phyloP scores from a whole-genome alignment of 2,113 vertebrate genomes.

The Columba janthina region DNA sequence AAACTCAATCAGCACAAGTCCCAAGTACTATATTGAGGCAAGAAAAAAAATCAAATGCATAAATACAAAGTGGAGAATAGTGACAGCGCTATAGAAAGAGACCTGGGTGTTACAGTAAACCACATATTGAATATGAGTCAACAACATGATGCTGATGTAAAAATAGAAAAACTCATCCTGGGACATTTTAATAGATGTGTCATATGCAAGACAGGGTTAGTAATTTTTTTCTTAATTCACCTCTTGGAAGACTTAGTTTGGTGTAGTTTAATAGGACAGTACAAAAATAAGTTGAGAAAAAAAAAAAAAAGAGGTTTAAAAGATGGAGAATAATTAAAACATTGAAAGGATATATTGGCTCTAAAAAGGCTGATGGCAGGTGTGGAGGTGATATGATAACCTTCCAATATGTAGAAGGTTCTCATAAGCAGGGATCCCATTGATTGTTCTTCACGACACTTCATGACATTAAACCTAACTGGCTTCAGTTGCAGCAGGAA shows the following conservation, averaged over 20 bases:
- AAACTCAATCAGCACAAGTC: not conserved
- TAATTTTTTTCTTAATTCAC: not conserved
- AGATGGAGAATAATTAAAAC: not conserved
- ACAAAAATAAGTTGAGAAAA: not conserved
- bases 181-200: not conserved
- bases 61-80: not conserved
- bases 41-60: constrained; percentile 1
- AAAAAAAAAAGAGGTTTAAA: not conserved
- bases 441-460: not conserved
- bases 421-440: not conserved
- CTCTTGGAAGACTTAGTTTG: not conserved
- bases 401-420: not conserved
- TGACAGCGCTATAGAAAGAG: not conserved
- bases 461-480: not conserved
- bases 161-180: not conserved
- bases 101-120: not conserved
- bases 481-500: not conserved
- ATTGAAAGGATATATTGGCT: not conserved
- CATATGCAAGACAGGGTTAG: not conserved
- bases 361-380: not conserved
- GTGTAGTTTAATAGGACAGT: not conserved
- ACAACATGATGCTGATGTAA: not conserved
- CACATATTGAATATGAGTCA: constrained; percentile 2
- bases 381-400: not conserved
- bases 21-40: not conserved